These are phyloP conservation scores for Phortica variegata DNA, from an alignment of 1,140 invertebrate genomes.

Conservation along the genomic window DNA sequence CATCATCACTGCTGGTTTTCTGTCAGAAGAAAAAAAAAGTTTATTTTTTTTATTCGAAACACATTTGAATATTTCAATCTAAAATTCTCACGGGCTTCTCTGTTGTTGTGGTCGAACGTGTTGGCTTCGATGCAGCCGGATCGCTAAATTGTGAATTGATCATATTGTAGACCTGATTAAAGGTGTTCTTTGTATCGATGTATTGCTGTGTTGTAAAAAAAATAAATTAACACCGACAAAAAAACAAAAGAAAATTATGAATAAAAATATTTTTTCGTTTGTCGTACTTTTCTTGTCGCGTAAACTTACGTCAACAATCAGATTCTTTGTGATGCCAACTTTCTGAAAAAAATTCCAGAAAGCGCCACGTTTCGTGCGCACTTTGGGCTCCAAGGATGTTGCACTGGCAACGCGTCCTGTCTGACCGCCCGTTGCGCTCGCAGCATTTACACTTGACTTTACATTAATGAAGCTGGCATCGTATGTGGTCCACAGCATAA, in stretches of 20 bases:
- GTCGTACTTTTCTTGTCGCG: too few species aligned
- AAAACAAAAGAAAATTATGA: too few species aligned
- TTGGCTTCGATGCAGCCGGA: constrained; percentile 37
- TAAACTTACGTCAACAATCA: constrained; percentile 48
- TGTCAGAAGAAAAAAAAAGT: not conserved
- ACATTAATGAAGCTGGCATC: too few species aligned
- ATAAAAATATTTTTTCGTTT: not conserved
- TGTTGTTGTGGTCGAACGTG: constrained; percentile 29
- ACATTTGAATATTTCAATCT: not conserved
- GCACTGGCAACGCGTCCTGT: not conserved
- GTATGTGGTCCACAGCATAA: too few species aligned
- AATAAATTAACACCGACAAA: not conserved
- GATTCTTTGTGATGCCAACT: constrained; percentile 45
- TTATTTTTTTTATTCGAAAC: not conserved
- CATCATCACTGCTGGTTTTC: constrained; percentile 21
- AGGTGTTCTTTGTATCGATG: constrained; percentile 41
- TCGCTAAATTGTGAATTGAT: constrained; percentile 50
- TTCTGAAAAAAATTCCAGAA: constrained; percentile 54
- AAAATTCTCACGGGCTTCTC: constrained; percentile 26
- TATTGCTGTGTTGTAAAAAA: constrained; percentile 37
- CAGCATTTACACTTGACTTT: too few species aligned
- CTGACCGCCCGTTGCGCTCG: too few species aligned
- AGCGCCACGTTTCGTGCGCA: constrained; percentile 37
- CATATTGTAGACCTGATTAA: constrained; percentile 43
- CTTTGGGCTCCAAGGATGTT: constrained; percentile 13